Evolutionary conservation across 2,888 invertebrate genomes (phyloP), one percentile per base, ranked within the genome.

Genomic region (Vandiemenella viatica): DNA sequence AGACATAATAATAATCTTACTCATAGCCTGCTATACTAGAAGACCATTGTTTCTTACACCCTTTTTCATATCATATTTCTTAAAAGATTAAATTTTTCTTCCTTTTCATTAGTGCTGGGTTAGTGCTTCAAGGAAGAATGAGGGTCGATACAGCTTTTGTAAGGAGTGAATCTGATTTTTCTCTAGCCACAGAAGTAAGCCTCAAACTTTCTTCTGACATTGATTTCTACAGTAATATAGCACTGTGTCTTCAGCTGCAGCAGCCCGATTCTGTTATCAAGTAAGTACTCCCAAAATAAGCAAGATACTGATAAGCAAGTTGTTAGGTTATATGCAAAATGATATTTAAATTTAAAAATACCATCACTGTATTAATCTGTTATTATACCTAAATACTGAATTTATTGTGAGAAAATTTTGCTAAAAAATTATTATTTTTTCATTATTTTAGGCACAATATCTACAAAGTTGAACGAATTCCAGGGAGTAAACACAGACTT

Each of bases 161-260:
- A 1, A 70, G 72, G 53, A 74, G 80, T 10, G 74, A 75, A 56
- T 72, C 81, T 4, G 77, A 79, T 57, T 83, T 83, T 59, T 72
- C 70, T 10, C 63, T 80, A 2, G 73, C 74, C 1, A 68, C 79
- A 26, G 80, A 83, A 59, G 80, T 83, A 0, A 77, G 76, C 59
- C 68, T 89, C 15, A 76, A 77, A 58, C 70, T 87, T 45, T 70
- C 76, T 41, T 81, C 84, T 0, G 79, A 88, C 61, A 74, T 85
- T 26, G 83, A 88, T 60, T 89, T 89, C 62, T 81, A 79, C 45
- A 76, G 76, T 17, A 75, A 75, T 48, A 75, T 82, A n/a, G 77
- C 80, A 56, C 69, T 86, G 46, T 89, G 88, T 64, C 75, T 88
- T 69, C 79, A 80, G 60, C 72, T 89, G 13, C 75, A 74, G 43